Evolutionary conservation across 2,888 invertebrate species (phyloP).

Genomic region (Alentia gelatinosa): DNA sequence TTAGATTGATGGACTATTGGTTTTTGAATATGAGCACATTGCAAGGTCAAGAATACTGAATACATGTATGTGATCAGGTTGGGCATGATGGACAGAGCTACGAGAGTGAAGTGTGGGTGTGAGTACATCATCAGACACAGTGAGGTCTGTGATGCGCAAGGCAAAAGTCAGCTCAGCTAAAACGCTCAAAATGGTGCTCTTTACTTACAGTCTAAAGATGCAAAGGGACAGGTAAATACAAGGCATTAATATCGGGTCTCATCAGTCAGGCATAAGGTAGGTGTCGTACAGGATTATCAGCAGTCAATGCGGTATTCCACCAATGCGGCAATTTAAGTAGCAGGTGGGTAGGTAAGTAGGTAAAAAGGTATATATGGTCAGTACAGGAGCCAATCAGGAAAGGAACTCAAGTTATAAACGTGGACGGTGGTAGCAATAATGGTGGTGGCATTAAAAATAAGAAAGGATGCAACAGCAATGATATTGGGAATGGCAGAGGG

Average conservation of each 20-base stretch:
- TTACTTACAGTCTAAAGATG: constrained; percentile 47
- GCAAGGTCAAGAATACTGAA: neutral
- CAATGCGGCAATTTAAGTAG: too few species aligned
- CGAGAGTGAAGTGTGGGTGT: neutral
- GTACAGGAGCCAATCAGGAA: too few species aligned
- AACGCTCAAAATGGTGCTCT: neutral
- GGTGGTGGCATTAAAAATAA: too few species aligned
- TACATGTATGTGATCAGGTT: too few species aligned
- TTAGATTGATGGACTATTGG: too few species aligned
- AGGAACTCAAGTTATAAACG: too few species aligned
- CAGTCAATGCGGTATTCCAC: neutral
- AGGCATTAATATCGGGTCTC: constrained; percentile 1
- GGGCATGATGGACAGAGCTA: neutral
- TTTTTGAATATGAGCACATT: too few species aligned
- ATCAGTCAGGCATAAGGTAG: neutral
- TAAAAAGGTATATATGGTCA: too few species aligned
- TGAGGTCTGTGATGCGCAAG: neutral
- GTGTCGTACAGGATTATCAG: neutral
- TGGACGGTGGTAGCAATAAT: too few species aligned
- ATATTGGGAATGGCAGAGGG: too few species aligned
- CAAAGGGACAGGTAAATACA: constrained; percentile 30
- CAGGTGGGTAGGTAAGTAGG: neutral
- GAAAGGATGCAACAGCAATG: too few species aligned
- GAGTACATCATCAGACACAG: neutral
- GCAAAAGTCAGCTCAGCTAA: neutral